Base-by-base conservation (phyloP, 2,797 vertebrate genomes). In the Gorsachius magnificus region DNA sequence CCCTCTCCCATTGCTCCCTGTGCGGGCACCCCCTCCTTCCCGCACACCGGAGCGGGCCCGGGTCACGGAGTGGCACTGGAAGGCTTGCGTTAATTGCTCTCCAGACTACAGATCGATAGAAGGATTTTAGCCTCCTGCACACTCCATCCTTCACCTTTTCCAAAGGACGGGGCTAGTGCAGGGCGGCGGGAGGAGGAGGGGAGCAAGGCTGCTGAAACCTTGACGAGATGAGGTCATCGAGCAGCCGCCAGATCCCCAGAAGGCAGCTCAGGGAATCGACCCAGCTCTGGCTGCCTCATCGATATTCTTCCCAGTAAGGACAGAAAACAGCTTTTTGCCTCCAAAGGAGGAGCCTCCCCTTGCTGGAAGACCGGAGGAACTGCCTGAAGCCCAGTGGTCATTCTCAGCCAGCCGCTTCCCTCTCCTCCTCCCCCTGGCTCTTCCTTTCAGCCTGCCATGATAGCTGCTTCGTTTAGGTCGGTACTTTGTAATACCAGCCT, bases 81-180 rank as follows among this genome's bases (percentile, higher is more conserved):
- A 92, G 96, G 91, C 93, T 93, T 68, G 7, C 16, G 58, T 90
- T 97, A 97, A 96, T 97, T 97, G 97, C 97, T 97, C 97, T 97
- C 95, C 92, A 96, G 96, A 70, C 96, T 93, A 38, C 26, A 4
- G 96, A 97, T 97, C 96, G 74, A 97, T 97, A 64, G 31, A 50
- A 91, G 96, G 96, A 97, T 97, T 97, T 97, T 87, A 97, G 97
- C 97, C 97, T 97, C 96, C 95, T 84, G 95, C 97, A 82, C 79
- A 13, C 89, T 92, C 96, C 97, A 97, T 96, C 97, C 95, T 96
- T 97, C 97, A 96, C 95, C 92, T 93, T 78, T 66, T 89, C 83
- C 94, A 76, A 80, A 92, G 96, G 92, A 94, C 65, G 6, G 83
- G 87, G 89, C 81, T 43, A 72, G 56, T 29, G 92, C 51, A 60